These are phyloP conservation scores for Microcebus lehilahytsara DNA, from an alignment of 2,113 vertebrate genomes.

Conservation along the genomic window DNA sequence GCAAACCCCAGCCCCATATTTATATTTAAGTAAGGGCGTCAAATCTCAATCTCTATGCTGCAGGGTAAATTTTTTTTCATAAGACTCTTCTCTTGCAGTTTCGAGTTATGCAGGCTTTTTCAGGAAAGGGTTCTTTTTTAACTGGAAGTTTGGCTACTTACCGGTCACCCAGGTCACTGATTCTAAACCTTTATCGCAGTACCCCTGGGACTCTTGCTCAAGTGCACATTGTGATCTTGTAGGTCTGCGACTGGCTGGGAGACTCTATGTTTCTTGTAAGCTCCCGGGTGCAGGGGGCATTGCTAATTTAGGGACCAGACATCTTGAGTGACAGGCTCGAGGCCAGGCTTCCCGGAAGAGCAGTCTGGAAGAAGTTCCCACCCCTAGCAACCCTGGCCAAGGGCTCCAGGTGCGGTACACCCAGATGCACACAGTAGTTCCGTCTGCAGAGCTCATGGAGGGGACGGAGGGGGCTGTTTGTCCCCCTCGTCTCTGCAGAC, in stretches of 20 bases:
- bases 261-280: background rate
- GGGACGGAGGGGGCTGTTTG: rapidly evolving
- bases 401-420: no score
- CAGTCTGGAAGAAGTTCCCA: background rate
- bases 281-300: background rate
- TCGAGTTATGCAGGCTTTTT: background rate
- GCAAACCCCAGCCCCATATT: background rate
- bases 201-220: background rate
- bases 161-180: background rate
- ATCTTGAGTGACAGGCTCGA: background rate
- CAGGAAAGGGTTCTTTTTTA: background rate
- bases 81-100: background rate
- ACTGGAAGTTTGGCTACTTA: background rate
- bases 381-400: no score
- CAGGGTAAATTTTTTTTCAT: background rate
- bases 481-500: background rate
- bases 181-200: background rate
- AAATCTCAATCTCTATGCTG: background rate
- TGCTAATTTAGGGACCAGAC: background rate
- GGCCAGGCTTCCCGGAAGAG: background rate
- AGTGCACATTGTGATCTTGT: background rate
- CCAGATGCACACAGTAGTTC: rapidly evolving
- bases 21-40: background rate
- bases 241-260: background rate
- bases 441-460: background rate